A percentile compares a stretch with the other conserved stretches of the same genome.
Evolutionary conservation across 1,140 invertebrate genomes (phyloP).

Genomic region (Drosophila insularis): DNA sequence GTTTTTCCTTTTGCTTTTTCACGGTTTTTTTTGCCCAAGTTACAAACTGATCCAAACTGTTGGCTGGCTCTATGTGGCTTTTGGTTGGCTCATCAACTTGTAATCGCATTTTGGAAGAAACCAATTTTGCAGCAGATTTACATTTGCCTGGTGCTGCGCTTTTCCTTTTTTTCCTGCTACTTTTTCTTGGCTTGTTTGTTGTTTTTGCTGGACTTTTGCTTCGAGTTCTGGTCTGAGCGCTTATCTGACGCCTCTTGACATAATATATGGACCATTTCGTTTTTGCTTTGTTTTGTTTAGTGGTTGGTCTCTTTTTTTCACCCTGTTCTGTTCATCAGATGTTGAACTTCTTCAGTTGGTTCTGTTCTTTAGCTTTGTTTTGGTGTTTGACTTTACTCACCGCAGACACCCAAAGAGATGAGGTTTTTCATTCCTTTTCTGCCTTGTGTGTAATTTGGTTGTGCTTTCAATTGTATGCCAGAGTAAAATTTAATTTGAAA

Average conservation of each 20-base stretch:
- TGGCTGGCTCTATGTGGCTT: slow-evolving; percentile 9
- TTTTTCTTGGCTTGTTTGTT: slow-evolving; percentile 1
- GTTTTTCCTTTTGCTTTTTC: not conserved
- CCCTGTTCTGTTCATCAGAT: not conserved
- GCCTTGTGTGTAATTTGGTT: slow-evolving; percentile 8
- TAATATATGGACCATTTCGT: slow-evolving; percentile 63
- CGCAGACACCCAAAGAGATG: slow-evolving; percentile 48
- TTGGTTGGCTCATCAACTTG: slow-evolving; percentile 65
- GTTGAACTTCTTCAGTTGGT: slow-evolving; percentile 41
- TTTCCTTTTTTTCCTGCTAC: slow-evolving; percentile 11
- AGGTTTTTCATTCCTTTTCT: slow-evolving; percentile 29
- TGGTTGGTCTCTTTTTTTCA: slow-evolving; percentile 52
- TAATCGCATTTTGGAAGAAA: slow-evolving; percentile 68
- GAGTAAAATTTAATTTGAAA: slow-evolving; percentile 14
- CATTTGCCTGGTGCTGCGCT: slow-evolving; percentile 48
- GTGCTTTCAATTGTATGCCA: slow-evolving; percentile 8
- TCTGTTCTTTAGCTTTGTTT: slow-evolving; percentile 3
- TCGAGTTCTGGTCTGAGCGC: slow-evolving; percentile 43
- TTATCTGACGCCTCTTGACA: slow-evolving; percentile 77
- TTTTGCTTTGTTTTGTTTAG: slow-evolving; percentile 26
- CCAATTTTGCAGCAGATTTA: slow-evolving; percentile 74
- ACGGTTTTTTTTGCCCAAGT: not conserved
- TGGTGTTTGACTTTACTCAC: slow-evolving; percentile 46
- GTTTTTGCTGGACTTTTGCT: slow-evolving; percentile 1
- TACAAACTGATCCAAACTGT: slow-evolving; percentile 2